Evolutionary conservation across 1,140 invertebrate species (phyloP), one percentile per base, ranked within the genome.

Genomic region (Piezodorus guildinii): DNA sequence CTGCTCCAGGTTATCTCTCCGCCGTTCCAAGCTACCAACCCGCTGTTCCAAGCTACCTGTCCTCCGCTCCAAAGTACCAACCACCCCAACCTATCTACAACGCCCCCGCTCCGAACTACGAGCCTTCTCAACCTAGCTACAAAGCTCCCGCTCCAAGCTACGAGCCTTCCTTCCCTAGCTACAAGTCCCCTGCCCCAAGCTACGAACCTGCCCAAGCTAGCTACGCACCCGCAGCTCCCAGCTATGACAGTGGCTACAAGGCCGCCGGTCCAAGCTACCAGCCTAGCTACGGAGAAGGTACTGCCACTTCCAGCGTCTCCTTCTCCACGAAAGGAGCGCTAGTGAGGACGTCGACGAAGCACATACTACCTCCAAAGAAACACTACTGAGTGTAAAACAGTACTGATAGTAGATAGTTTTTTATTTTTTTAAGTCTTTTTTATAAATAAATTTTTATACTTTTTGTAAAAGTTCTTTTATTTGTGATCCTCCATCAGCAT

Each of bases 241-340:
- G 21, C 10, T 19, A 46, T 46, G 15, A 46, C 2, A 15, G 15
- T 30, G 8, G 27, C 8, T 39, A 39, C 34, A 39, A 39, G 17
- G 46, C 5, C 17, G 46, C 5, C 14, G 9, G 10, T 49, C 34
- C 34, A 39, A 39, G 34, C 34, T 49, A 49, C 46, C 12, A 49
- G 16, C 46, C 58, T 8, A 39, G 27, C 58, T 60, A 60, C 58
- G 27, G 58, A 30, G 27, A 39, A 16, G 25, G 25, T 8, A 19
- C 10, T 27, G 58, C 58, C 4, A 60, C 58, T 19, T 60, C 58
- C n/a, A 60, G 58, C n/a, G 58, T 60, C 30, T 34, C 27, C 15
- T 60, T 34, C n/a, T 60, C 58, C 1, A 60, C 58, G n/a, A 60
- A 60, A 17, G 58, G 58, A 2, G 58, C 58, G 17, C 39, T 6